Evolutionary conservation across 2,888 invertebrate species (phyloP).

Genomic region (Galeopsomyia nigrocyanea): DNA sequence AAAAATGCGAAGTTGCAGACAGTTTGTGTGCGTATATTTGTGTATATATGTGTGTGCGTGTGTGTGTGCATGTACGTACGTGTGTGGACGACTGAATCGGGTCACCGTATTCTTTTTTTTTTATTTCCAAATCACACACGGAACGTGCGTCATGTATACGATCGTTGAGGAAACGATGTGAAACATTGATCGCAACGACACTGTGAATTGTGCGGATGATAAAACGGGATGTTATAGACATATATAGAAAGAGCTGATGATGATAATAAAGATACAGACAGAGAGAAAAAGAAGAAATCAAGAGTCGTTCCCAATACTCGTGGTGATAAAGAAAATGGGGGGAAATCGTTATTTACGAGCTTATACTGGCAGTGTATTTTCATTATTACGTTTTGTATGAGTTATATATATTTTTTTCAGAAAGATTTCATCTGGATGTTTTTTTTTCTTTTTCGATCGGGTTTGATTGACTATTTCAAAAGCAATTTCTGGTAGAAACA

Average conservation of each 20-base stretch:
- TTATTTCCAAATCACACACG: slow-evolving; percentile 21
- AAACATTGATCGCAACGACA: slow-evolving; percentile 43
- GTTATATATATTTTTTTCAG: too few species aligned
- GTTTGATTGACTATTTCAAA: not conserved
- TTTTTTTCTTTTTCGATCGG: too few species aligned
- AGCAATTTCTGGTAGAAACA: slow-evolving; percentile 8
- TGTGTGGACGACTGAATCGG: slow-evolving; percentile 13
- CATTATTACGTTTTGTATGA: too few species aligned
- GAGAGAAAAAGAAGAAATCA: not conserved
- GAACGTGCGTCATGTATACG: slow-evolving; percentile 38
- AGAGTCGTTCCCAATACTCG: not conserved
- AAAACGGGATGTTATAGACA: slow-evolving; percentile 25
- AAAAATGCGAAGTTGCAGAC: slow-evolving; percentile 10
- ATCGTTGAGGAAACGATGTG: slow-evolving; percentile 31
- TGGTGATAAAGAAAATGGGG: slow-evolving; percentile 2
- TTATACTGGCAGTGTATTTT: too few species aligned
- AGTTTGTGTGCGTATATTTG: not conserved
- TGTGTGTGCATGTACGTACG: too few species aligned
- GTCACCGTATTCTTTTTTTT: slow-evolving; percentile 6
- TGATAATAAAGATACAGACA: not conserved
- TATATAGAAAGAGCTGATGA: slow-evolving; percentile 11
- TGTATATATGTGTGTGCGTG: not conserved
- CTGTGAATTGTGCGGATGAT: slow-evolving; percentile 31
- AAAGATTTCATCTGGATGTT: too few species aligned
- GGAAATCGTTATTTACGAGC: too few species aligned